phyloP scores from a whole-genome alignment of 1,140 invertebrate species.

The Drosophila busckii region DNA sequence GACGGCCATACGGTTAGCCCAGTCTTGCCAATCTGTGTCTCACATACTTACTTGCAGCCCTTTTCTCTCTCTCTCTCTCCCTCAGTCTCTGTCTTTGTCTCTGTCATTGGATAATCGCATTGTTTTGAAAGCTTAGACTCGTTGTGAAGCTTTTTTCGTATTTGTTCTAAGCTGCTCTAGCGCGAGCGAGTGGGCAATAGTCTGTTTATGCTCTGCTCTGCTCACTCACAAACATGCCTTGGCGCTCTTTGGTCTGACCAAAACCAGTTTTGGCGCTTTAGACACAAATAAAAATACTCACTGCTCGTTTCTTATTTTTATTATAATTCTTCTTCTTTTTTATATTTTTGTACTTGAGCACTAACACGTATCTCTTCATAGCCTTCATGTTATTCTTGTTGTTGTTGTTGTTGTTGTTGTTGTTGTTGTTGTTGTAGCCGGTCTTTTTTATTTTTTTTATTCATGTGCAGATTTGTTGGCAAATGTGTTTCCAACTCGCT shows the following conservation, averaged over 20 bases:
- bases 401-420: constrained; percentile 2
- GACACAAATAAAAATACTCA: constrained; percentile 28
- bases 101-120: not conserved
- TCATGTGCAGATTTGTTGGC: constrained; percentile 1
- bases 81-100: not conserved
- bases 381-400: constrained; percentile 10
- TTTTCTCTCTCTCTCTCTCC: not conserved
- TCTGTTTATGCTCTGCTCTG: not conserved
- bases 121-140: constrained; percentile 48
- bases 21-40: not conserved
- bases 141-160: constrained; percentile 45
- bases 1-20: not conserved
- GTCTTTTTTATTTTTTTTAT: constrained; percentile 9
- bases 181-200: constrained; percentile 18
- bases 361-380: too few relatives aligned
- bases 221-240: not conserved
- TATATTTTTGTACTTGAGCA: not conserved
- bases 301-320: constrained; percentile 8
- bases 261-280: constrained; percentile 31
- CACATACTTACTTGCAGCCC: not conserved
- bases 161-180: constrained; percentile 56
- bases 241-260: not conserved
- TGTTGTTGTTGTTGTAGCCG: constrained; percentile 7
- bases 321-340: constrained; percentile 1
- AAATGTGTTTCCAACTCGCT: constrained; percentile 9